Evolutionary conservation across 2,797 vertebrate species (phyloP).

Genomic region (Xenentodon cancila): DNA sequence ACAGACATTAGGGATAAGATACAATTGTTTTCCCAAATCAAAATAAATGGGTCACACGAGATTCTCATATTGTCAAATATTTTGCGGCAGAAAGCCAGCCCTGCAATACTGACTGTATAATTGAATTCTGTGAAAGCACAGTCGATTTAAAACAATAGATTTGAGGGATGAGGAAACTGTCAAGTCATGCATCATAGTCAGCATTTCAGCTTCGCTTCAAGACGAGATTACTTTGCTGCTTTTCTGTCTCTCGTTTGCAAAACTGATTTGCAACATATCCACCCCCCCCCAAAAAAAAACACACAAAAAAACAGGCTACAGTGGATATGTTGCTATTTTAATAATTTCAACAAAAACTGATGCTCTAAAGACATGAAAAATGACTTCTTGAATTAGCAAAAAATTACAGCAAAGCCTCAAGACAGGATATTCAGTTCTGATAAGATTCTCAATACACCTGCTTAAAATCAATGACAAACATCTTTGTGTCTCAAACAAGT

Average conservation of each 20-base stretch:
- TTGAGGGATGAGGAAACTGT: constrained; percentile 78
- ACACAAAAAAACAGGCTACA: constrained; percentile 21
- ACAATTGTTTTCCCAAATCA: constrained; percentile 85
- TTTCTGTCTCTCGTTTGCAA: constrained; percentile 59
- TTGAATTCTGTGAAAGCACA: constrained; percentile 79
- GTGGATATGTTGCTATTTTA: constrained; percentile 29
- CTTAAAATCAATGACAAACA: constrained; percentile 24
- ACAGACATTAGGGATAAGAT: constrained; percentile 80
- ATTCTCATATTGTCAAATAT: constrained; percentile 82
- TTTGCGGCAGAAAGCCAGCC: constrained; percentile 72
- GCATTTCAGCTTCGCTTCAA: constrained; percentile 64
- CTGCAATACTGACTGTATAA: constrained; percentile 83
- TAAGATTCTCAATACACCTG: constrained; percentile 26
- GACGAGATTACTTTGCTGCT: constrained; percentile 62
- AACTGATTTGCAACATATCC: constrained; percentile 26
- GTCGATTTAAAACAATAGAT: constrained; percentile 83
- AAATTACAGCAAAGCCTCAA: constrained; percentile 8
- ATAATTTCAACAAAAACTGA: constrained; percentile 27
- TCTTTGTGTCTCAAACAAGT: constrained; percentile 21
- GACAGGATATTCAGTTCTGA: constrained; percentile 31
- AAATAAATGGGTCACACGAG: constrained; percentile 86
- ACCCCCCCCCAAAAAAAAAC: constrained; percentile 18
- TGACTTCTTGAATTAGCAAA: constrained; percentile 28
- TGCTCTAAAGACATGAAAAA: constrained; percentile 21
- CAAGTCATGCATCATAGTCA: constrained; percentile 79